A percentile compares a stretch with the other conserved stretches of the same genome.
These are phyloP conservation scores for Tethea ocularis DNA, from an alignment of 2,888 invertebrate species.

Conservation along the genomic window DNA sequence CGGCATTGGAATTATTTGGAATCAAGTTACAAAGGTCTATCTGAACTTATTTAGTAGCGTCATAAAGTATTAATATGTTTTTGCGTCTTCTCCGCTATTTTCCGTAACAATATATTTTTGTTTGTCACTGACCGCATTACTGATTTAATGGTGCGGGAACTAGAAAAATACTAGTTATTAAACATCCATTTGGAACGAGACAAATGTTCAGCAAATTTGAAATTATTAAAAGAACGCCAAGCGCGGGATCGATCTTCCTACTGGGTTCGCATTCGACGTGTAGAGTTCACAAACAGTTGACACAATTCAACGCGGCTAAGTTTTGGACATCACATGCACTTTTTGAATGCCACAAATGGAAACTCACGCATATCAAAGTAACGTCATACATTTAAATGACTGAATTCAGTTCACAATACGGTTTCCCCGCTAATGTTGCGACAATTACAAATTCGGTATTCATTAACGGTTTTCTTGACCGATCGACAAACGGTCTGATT, in stretches of 20 bases:
- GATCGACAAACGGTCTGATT: conserved; percentile 12
- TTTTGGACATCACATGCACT: conserved; percentile 54
- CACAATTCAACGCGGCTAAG: conserved; percentile 45
- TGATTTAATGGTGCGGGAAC: conserved; percentile 41
- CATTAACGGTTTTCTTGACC: conserved; percentile 16
- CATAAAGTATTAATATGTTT: conserved; percentile 39
- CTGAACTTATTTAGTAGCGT: conserved; percentile 22
- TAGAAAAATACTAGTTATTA: conserved; percentile 25
- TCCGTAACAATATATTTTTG: conserved; percentile 48
- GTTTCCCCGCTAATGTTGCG: conserved; percentile 20
- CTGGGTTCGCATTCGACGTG: conserved; percentile 56
- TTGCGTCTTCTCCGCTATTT: conserved; percentile 46
- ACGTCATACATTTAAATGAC: conserved; percentile 39
- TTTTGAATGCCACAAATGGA: conserved; percentile 50
- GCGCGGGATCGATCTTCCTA: conserved; percentile 21
- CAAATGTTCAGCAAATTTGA: conserved; percentile 4
- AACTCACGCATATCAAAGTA: conserved; percentile 43
- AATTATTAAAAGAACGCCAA: too few species aligned
- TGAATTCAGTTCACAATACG: conserved; percentile 25
- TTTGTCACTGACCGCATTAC: conserved; percentile 51
- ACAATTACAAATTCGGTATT: neutral
- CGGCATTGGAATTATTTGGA: neutral
- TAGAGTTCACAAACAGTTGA: conserved; percentile 61
- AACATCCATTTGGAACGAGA: conserved; percentile 27
- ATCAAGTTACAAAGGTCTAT: conserved; percentile 12